Evolutionary conservation across 2,113 vertebrate species (phyloP), one percentile per base, ranked within the genome.

Genomic region (Crotalus helleri): DNA sequence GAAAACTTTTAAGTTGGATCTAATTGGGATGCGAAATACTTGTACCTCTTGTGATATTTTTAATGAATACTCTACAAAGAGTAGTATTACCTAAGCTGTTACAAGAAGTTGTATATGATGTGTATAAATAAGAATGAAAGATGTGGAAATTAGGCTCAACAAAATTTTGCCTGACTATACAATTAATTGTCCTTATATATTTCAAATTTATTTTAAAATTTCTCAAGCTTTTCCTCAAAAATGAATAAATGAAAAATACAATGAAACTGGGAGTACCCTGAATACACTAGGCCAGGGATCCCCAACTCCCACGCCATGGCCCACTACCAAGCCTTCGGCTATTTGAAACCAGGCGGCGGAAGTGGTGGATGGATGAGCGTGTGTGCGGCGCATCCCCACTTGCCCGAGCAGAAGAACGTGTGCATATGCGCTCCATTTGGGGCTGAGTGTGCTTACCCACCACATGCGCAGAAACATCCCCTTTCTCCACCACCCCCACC

Each of bases 251-350:
- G 2, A 29, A 7, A 90, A 92, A 33, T 95, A 49, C 95, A 58
- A 95, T 29, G 85, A 39, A 29, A 90, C 8, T 93, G 95, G 61
- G 88, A 91, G 57, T 92, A 90, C 91, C 90, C 23, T 91, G 94
- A 94, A 94, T 93, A 93, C 90, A 21, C 93, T 96, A 33, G 93
- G 96, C 92, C 29, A 69, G n/a, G 29, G 5, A 2, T 15, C 13
- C 29, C 29, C 61, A 69, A n/a, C 29, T 5, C 61, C 29, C 1
- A 2, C 1, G 29, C 11, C 11, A 29, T 69, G 61, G 12, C 4
- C 12, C 64, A 33, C 29, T 33, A 33, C 0, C 13, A 5, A 13
- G 29, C 64, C 29, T 69, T 17, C 29, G 33, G 13, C 64, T n/a
- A 13, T n/a, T 33, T 1, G 1, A 13, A 69, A 69, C 64, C 4